Evolutionary conservation across 2,888 invertebrate species (phyloP).

Genomic region (Heterodera filipjevi): DNA sequence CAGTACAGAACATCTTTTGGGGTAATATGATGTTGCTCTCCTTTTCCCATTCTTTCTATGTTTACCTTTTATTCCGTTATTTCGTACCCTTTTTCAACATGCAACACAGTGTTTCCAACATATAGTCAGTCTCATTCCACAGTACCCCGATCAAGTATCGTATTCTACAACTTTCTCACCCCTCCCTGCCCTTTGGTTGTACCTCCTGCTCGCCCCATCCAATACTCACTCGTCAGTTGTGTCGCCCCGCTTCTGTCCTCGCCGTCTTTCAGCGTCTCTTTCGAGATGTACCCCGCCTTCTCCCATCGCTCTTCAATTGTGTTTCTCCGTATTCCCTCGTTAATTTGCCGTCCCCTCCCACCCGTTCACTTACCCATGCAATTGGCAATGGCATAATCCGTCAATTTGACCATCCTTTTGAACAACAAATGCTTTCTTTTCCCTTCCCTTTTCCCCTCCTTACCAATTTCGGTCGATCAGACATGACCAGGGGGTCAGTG

Average conservation of each 20-base stretch:
- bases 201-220: neutral
- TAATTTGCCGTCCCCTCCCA: neutral
- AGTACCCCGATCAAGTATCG: no score
- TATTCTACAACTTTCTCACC: no score
- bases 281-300: conserved; percentile 53
- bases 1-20: conserved; percentile 48
- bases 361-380: conserved; percentile 41
- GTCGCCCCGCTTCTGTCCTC: conserved; percentile 57
- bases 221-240: conserved; percentile 51
- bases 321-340: neutral
- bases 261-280: conserved; percentile 56
- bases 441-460: neutral
- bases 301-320: conserved; percentile 54
- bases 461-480: conserved; percentile 62
- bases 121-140: no score
- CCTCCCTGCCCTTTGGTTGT: neutral
- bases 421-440: neutral
- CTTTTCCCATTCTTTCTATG: no score
- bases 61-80: no score
- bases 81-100: no score
- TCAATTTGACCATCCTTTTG: conserved; percentile 56
- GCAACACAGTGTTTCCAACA: no score
- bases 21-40: no score
- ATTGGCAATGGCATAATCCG: conserved; percentile 62
- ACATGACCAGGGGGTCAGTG: conserved; percentile 60